Evolutionary conservation across 2,888 invertebrate genomes (phyloP), one percentile per base, ranked within the genome.

Genomic region (Sarcophaga rosellei): DNA sequence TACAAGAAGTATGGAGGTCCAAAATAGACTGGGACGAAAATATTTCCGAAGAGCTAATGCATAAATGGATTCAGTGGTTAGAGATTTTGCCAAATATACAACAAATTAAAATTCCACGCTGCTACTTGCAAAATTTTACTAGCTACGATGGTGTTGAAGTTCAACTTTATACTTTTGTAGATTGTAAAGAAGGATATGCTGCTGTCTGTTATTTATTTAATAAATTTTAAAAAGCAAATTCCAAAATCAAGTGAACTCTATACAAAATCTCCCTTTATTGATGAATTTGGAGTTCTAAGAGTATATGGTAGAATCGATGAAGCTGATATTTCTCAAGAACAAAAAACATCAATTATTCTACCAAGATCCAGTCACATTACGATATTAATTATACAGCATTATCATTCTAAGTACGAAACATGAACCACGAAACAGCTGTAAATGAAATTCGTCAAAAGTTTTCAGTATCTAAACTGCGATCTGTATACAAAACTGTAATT

Each of bases 251-350:
- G 79, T 35, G 47, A 61, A n/a, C 12, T 79, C 15, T 79, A 79
- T 17, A 72, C 20, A 15, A 68, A 61, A 21, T 73, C 73, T 15
- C 61, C 44, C 1, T 21, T 61, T 35, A 5, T 81, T 8, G 73
- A 84, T 44, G 23, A 79, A 8, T 15, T 20, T n/a, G n/a, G 47
- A 20, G 23, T 82, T 25, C n/a, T 82, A 45, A 70, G 77, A 53
- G 62, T 63, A n/a, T 62, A 76, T 53, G 53, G 87, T 25, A 78
- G 81, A 73, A 85, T 85, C 23, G 76, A 70, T 45, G 25, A 68
- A 4, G 70, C 73, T 6, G 17, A 69, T 8, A n/a, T 69, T 57
- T 21, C 57, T 5, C 57, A 59, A 44, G n/a, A 23, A 15, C 78
- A 66, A 69, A 61, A 78, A 66, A 20, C 45, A 2, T 75, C 82